Evolutionary conservation across 2,888 invertebrate species (phyloP).

Genomic region (Arrhopalites spinosus): DNA sequence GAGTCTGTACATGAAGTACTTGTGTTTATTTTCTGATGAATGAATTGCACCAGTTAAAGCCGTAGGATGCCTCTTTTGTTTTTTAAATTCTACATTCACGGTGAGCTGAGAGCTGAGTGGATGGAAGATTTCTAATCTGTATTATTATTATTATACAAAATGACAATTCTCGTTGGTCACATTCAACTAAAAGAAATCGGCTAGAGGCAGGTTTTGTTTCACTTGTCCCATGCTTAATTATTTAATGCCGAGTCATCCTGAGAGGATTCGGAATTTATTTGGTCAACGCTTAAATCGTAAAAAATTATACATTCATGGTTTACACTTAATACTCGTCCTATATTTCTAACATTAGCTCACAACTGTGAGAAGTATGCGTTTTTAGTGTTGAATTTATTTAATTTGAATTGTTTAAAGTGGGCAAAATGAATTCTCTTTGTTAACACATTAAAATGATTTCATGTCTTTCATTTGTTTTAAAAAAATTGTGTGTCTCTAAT

Average conservation of each 20-base stretch:
- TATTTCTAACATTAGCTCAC: no score
- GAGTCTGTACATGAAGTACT: neutral
- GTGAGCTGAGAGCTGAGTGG: neutral
- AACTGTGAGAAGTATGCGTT: neutral
- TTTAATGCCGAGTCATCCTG: no score
- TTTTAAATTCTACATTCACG: neutral
- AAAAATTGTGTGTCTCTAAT: neutral
- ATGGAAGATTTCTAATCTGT: constrained; percentile 5
- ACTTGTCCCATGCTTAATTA: no score
- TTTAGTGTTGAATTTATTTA: neutral
- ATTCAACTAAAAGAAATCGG: neutral
- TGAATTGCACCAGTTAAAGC: neutral
- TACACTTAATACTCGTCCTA: no score
- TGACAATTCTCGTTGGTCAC: constrained; percentile 18
- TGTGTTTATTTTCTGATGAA: neutral
- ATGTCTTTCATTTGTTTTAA: neutral
- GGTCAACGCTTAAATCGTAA: neutral
- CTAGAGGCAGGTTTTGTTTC: neutral
- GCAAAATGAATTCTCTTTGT: no score
- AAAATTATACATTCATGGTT: no score
- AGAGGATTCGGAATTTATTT: neutral
- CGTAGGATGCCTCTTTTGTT: constrained; percentile 12
- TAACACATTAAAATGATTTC: no score
- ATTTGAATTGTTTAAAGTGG: neutral
- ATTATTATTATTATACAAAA: neutral